These are phyloP conservation scores for Chrysolina oricalcia DNA, from an alignment of 2,888 invertebrate species.

Conservation along the genomic window DNA sequence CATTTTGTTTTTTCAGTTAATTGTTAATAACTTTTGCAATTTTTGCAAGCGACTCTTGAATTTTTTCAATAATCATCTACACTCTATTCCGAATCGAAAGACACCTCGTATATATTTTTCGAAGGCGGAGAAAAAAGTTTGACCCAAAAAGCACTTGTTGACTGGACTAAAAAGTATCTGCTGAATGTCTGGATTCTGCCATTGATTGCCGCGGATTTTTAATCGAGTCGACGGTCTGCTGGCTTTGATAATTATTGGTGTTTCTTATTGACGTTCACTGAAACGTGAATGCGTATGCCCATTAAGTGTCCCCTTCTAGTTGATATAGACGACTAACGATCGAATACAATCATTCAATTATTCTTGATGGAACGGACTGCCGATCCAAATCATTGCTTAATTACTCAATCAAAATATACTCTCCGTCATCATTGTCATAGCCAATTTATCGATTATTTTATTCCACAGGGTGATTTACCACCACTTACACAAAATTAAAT, in stretches of 20 bases:
- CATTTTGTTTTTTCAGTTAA: too few species aligned
- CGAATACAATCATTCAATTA: conserved; percentile 4
- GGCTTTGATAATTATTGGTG: conserved; percentile 12
- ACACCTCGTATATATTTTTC: too few species aligned
- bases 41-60: too few species aligned
- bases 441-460: too few species aligned
- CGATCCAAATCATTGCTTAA: neutral
- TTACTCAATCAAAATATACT: neutral
- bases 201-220: conserved; percentile 25
- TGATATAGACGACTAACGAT: neutral
- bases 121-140: too few species aligned
- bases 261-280: conserved; percentile 12
- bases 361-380: neutral
- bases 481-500: too few species aligned
- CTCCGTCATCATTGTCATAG: neutral
- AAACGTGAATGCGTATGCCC: neutral
- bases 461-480: too few species aligned
- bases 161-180: conserved; percentile 30
- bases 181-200: conserved; percentile 46
- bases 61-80: too few species aligned
- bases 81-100: too few species aligned
- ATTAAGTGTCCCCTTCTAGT: neutral
- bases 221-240: conserved; percentile 15
- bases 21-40: too few species aligned
- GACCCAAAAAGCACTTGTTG: too few species aligned